These are phyloP conservation scores for Crepidodera aurea DNA, from an alignment of 2,888 invertebrate genomes.

Conservation along the genomic window DNA sequence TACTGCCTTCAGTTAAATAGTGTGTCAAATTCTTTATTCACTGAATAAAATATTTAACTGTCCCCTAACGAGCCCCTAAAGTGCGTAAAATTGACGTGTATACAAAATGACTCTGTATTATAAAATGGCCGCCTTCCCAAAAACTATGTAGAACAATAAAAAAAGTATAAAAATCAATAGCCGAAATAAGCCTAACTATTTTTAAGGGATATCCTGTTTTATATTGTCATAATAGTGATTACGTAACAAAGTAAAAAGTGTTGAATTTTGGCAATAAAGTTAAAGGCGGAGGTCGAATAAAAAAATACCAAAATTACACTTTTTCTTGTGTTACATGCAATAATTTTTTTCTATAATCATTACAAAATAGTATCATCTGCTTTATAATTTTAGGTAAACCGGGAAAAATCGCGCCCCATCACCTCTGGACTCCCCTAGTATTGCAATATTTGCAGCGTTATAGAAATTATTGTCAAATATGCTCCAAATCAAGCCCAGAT, in stretches of 20 bases:
- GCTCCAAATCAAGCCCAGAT: too few species aligned
- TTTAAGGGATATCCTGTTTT: neutral
- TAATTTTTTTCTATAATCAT: neutral
- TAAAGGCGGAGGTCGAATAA: neutral
- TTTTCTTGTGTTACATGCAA: neutral
- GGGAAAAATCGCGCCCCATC: too few species aligned
- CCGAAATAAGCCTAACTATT: slow-evolving; percentile 3
- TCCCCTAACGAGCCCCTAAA: neutral
- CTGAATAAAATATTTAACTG: neutral
- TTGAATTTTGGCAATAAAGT: neutral
- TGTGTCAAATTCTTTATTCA: too few species aligned
- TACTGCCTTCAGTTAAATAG: neutral
- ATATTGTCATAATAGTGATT: slow-evolving; percentile 10
- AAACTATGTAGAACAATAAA: slow-evolving; percentile 1
- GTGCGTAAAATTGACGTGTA: neutral
- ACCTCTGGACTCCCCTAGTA: too few species aligned
- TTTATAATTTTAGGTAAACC: too few species aligned
- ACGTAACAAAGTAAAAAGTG: slow-evolving; percentile 5
- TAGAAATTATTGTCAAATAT: too few species aligned
- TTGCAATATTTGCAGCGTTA: too few species aligned
- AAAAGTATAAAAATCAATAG: neutral
- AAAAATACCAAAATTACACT: neutral
- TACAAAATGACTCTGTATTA: neutral
- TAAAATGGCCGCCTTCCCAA: neutral
- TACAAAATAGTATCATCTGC: neutral